Conservation (phyloP, 2,888 invertebrate genomes). For the Cosmopolites sordidus region DNA sequence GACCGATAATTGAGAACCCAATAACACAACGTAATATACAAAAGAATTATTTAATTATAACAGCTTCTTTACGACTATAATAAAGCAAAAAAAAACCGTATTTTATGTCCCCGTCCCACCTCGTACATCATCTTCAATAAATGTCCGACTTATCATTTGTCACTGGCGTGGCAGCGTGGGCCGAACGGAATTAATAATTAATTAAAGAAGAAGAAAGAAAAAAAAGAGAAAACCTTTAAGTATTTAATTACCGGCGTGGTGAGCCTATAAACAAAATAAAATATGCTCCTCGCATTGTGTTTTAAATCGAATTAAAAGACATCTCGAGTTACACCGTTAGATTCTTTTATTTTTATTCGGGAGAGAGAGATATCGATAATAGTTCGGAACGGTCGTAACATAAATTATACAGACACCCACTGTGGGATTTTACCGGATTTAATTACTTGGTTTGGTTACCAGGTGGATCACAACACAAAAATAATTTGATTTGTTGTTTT, state of each 20-base stretch:
- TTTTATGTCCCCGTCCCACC: conserved; percentile 1
- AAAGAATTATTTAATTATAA: no score
- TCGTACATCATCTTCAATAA: conserved; percentile 22
- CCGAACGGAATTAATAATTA: conserved; percentile 28
- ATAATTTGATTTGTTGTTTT: not conserved
- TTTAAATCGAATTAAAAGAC: not conserved
- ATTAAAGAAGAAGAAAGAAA: conserved; percentile 16
- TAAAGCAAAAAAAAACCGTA: no score
- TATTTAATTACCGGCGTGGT: conserved; percentile 23
- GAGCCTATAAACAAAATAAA: not conserved
- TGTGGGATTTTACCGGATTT: not conserved
- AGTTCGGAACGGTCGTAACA: not conserved
- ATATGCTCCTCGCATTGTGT: not conserved
- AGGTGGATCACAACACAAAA: not conserved
- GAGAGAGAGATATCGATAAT: conserved; percentile 1
- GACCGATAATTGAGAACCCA: no score
- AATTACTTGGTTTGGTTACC: not conserved
- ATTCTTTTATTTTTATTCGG: not conserved
- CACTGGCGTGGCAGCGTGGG: conserved; percentile 27
- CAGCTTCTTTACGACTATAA: no score
- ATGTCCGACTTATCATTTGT: conserved; percentile 27
- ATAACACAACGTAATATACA: no score
- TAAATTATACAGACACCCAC: not conserved
- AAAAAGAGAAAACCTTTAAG: conserved; percentile 17
- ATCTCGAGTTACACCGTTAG: not conserved